phyloP scores from a whole-genome alignment of 2,113 vertebrate species.

The Geococcyx californianus region DNA sequence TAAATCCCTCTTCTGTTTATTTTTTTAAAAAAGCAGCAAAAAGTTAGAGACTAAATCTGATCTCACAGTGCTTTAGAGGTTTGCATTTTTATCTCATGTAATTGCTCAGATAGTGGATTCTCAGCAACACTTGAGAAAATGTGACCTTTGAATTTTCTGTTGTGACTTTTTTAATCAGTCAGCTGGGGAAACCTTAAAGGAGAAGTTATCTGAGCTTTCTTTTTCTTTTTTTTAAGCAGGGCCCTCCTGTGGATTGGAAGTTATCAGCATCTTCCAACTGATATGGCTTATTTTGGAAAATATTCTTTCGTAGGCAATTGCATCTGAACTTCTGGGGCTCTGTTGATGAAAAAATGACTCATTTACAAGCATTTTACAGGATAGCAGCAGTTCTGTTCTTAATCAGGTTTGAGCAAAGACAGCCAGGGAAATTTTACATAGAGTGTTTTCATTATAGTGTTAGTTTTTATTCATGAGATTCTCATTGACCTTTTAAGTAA shows the following conservation, averaged over 20 bases:
- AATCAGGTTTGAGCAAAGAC: slow-evolving; percentile 21
- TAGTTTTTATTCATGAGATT: slow-evolving; percentile 55
- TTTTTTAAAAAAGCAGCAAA: neutral
- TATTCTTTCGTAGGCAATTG: slow-evolving; percentile 31
- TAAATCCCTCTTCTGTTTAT: neutral
- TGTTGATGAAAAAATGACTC: slow-evolving; percentile 33
- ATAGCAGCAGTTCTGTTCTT: slow-evolving; percentile 27
- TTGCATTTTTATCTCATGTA: slow-evolving; percentile 13
- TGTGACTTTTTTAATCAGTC: slow-evolving; percentile 36
- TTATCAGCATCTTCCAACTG: slow-evolving; percentile 13
- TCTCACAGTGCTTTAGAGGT: neutral
- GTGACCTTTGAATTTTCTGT: slow-evolving; percentile 55
- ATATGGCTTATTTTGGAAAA: slow-evolving; percentile 11
- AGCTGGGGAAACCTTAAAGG: slow-evolving; percentile 3
- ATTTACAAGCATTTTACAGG: slow-evolving; percentile 21
- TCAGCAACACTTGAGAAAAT: neutral
- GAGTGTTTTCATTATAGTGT: slow-evolving; percentile 35
- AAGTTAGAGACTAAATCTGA: neutral
- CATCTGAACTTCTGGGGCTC: slow-evolving; percentile 46
- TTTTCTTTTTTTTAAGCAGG: slow-evolving; percentile 18
- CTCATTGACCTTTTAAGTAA: slow-evolving; percentile 56
- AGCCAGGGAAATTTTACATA: slow-evolving; percentile 54
- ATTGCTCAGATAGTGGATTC: neutral
- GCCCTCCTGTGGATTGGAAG: neutral
- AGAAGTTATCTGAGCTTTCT: neutral